Conservation (phyloP, 1,140 invertebrate species). For the Heliconius hewitsoni region DNA sequence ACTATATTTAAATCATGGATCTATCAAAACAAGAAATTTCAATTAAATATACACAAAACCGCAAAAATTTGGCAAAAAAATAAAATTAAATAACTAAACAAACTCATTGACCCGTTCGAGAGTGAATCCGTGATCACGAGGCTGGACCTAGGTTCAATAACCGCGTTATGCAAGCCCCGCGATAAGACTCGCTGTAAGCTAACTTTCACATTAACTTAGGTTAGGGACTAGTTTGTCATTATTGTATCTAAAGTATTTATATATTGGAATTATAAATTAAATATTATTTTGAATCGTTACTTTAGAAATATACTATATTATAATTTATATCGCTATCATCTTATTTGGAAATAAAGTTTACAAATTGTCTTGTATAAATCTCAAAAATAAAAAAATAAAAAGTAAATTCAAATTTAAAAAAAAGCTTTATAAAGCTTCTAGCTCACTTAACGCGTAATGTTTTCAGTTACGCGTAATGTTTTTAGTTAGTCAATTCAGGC, state of each 20-base stretch:
- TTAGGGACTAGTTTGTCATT: slow-evolving; percentile 42
- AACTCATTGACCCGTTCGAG: slow-evolving; percentile 20
- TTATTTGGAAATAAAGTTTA: too few relatives aligned
- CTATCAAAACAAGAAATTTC: background rate
- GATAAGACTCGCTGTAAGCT: slow-evolving; percentile 32
- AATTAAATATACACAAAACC: background rate
- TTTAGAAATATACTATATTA: too few relatives aligned
- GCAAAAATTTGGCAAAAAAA: background rate
- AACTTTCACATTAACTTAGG: slow-evolving; percentile 51
- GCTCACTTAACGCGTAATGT: too few relatives aligned
- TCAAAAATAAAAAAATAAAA: too few relatives aligned
- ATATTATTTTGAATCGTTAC: background rate
- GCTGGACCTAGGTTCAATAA: slow-evolving; percentile 37
- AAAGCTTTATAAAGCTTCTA: too few relatives aligned
- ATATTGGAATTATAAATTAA: background rate
- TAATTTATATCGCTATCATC: too few relatives aligned
- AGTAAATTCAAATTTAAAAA: too few relatives aligned
- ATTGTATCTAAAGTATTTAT: background rate
- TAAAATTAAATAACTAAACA: background rate
- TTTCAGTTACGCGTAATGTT: too few relatives aligned
- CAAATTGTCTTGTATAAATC: too few relatives aligned
- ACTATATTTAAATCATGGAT: too few relatives aligned
- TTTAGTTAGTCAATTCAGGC: too few relatives aligned
- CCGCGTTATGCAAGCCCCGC: slow-evolving; percentile 49
- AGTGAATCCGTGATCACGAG: slow-evolving; percentile 33